A percentile compares a stretch with the other conserved stretches of the same genome.
Conservation (phyloP, 2,888 invertebrate genomes). For the Drosophila pullipes region DNA sequence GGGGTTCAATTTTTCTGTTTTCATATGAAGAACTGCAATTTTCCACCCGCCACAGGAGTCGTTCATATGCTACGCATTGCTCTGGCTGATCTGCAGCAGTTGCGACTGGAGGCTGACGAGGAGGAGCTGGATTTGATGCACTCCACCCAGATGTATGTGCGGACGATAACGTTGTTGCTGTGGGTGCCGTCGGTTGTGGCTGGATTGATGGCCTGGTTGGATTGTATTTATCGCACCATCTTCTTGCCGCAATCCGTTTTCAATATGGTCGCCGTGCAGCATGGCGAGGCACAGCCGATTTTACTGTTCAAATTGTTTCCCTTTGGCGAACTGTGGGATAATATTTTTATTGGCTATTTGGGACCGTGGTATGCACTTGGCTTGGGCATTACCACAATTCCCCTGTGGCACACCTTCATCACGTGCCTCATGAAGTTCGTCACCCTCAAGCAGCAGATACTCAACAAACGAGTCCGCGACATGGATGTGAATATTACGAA, state of each 20-base stretch:
- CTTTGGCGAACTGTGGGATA: conserved; percentile 71
- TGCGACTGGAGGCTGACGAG: conserved; percentile 58
- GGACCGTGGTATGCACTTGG: conserved; percentile 67
- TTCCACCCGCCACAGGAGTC: conserved; percentile 49
- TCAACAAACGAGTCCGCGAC: conserved; percentile 61
- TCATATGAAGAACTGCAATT: not conserved
- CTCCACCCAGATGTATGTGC: conserved; percentile 60
- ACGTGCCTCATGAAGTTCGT: conserved; percentile 77
- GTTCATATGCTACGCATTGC: conserved; percentile 57
- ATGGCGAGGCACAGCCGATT: conserved; percentile 67
- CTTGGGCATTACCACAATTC: conserved; percentile 69
- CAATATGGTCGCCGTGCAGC: conserved; percentile 62
- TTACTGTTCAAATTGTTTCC: conserved; percentile 76
- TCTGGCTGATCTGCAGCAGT: conserved; percentile 57
- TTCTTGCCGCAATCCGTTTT: conserved; percentile 74
- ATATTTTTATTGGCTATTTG: conserved; percentile 70
- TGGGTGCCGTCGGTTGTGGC: conserved; percentile 70
- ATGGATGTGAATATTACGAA: conserved; percentile 75
- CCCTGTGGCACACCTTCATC: conserved; percentile 81
- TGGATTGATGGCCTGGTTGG: conserved; percentile 60
- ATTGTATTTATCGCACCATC: conserved; percentile 71
- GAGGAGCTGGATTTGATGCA: conserved; percentile 57
- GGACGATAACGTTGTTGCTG: conserved; percentile 56
- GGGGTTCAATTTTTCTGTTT: not conserved
- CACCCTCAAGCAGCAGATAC: conserved; percentile 67